These are phyloP conservation scores for Atta texana DNA, from an alignment of 1,140 invertebrate genomes.

Conservation along the genomic window DNA sequence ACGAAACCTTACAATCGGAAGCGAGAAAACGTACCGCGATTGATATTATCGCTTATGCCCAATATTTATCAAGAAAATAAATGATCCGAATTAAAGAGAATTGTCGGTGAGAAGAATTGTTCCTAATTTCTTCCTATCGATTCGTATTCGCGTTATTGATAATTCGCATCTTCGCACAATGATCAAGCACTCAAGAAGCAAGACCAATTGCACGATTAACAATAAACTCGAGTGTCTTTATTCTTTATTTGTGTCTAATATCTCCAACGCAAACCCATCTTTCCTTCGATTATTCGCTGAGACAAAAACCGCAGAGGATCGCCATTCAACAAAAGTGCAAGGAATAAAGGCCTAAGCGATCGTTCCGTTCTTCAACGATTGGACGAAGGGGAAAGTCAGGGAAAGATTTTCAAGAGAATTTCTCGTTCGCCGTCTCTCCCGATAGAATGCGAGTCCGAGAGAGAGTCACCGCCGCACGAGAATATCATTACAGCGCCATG, in stretches of 20 bases:
- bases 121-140: background rate
- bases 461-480: background rate
- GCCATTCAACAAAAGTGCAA: conserved; percentile 54
- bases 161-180: background rate
- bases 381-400: conserved; percentile 30
- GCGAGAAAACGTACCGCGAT: background rate
- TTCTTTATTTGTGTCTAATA: conserved; percentile 13
- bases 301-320: conserved; percentile 49
- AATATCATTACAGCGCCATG: background rate
- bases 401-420: conserved; percentile 14
- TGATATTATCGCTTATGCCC: background rate
- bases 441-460: conserved; percentile 45
- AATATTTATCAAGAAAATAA: conserved; percentile 2
- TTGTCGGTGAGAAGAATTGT: background rate
- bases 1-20: background rate
- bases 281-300: conserved; percentile 11
- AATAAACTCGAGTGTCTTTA: conserved; percentile 11
- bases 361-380: conserved; percentile 67
- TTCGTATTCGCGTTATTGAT: background rate
- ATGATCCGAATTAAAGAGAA: background rate
- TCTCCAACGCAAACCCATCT: background rate
- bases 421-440: conserved; percentile 29
- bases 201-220: conserved; percentile 19
- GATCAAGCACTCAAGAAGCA: background rate
- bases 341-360: conserved; percentile 72